Evolutionary conservation across 2,888 invertebrate genomes (phyloP).

Genomic region (Hydrotaea cyrtoneurina): DNA sequence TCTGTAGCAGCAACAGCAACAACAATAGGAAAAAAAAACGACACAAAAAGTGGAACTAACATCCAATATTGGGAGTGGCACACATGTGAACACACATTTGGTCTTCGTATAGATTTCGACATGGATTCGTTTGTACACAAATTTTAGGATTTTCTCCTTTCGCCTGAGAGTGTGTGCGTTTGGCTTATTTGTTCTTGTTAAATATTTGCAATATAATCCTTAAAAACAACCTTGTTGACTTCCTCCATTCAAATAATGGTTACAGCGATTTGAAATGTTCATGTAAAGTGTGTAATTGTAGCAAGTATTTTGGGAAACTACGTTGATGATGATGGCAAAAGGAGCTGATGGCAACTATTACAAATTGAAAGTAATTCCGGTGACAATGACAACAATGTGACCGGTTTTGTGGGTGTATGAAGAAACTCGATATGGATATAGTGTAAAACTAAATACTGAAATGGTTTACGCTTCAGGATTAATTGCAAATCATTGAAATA

Average conservation of each 20-base stretch:
- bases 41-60: slow-evolving; percentile 22
- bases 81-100: not conserved
- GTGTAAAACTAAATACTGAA: too few relatives aligned
- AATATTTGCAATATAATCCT: slow-evolving; percentile 35
- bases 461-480: too few relatives aligned
- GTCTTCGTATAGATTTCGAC: not conserved
- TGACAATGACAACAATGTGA: too few relatives aligned
- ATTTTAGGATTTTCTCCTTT: slow-evolving; percentile 10
- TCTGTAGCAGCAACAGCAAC: not conserved
- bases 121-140: not conserved
- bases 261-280: not conserved
- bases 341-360: too few relatives aligned
- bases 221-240: not conserved
- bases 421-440: too few relatives aligned
- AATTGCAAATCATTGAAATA: too few relatives aligned
- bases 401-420: too few relatives aligned
- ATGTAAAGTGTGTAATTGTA: too few relatives aligned
- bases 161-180: not conserved
- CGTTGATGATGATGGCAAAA: too few relatives aligned
- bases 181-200: slow-evolving; percentile 25
- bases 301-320: too few relatives aligned
- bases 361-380: too few relatives aligned
- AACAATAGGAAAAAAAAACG: not conserved
- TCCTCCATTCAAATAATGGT: not conserved
- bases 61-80: not conserved